phyloP scores from a whole-genome alignment of 1,140 invertebrate genomes.

The Trichonephila clavipes region DNA sequence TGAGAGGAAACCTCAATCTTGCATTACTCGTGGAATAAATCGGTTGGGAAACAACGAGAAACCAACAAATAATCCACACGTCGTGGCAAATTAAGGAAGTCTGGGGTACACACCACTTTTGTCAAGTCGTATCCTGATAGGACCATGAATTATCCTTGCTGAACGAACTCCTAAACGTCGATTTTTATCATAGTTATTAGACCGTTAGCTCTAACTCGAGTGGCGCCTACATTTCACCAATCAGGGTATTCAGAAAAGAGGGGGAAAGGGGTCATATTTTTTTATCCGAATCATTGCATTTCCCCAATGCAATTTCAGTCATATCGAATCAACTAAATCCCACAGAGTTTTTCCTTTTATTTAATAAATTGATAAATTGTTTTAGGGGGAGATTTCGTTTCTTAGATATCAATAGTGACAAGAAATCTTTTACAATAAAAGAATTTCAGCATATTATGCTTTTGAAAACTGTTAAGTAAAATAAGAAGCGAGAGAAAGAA shows the following conservation, averaged over 20 bases:
- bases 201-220: neutral
- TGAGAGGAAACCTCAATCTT: neutral
- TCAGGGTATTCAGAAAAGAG: neutral
- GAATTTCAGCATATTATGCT: too few relatives aligned
- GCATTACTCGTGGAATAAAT: slow-evolving; percentile 1
- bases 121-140: slow-evolving; percentile 38
- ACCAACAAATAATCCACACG: slow-evolving; percentile 56
- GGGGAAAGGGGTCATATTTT: neutral
- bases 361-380: neutral
- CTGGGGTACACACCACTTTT: neutral
- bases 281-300: slow-evolving; percentile 23
- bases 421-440: too few relatives aligned
- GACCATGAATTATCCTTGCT: slow-evolving; percentile 65
- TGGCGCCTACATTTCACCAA: neutral
- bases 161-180: slow-evolving; percentile 36
- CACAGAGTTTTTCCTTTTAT: neutral
- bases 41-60: slow-evolving; percentile 19
- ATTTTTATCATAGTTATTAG: slow-evolving; percentile 48
- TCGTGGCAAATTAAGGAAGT: slow-evolving; percentile 67
- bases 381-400: neutral
- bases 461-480: too few relatives aligned
- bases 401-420: too few relatives aligned
- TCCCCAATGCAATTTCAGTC: neutral
- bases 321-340: neutral
- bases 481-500: too few relatives aligned